Percentiles rank a stretch among this genome's conserved stretches.
Evolutionary conservation across 2,888 invertebrate species (phyloP).

Genomic region (Napeogenes inachia): DNA sequence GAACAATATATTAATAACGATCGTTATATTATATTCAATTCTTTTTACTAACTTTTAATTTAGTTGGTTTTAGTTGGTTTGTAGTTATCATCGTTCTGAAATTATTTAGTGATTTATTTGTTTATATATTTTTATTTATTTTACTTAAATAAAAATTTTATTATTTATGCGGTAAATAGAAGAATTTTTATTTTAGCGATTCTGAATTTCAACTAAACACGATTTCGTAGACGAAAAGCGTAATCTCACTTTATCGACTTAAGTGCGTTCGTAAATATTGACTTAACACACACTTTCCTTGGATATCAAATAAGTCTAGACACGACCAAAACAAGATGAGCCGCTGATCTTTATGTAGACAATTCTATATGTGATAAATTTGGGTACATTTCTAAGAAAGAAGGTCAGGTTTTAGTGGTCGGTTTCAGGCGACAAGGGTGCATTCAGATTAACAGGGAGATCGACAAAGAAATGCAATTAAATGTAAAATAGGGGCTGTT

Average conservation of each 20-base stretch:
- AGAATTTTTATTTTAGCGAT: background rate
- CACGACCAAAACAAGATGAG: slow-evolving; percentile 40
- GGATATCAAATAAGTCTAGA: slow-evolving; percentile 67
- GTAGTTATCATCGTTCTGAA: too few species aligned
- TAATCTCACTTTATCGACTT: slow-evolving; percentile 54
- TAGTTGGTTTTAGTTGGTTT: too few species aligned
- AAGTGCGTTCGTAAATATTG: slow-evolving; percentile 67
- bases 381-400: slow-evolving; percentile 24
- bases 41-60: too few species aligned
- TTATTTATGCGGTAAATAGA: too few species aligned
- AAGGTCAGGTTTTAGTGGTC: slow-evolving; percentile 40
- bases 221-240: slow-evolving; percentile 42
- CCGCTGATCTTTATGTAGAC: slow-evolving; percentile 25
- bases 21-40: too few species aligned
- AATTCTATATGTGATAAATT: slow-evolving; percentile 1
- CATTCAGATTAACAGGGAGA: slow-evolving; percentile 71
- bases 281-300: slow-evolving; percentile 59
- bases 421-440: slow-evolving; percentile 60
- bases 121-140: too few species aligned
- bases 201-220: slow-evolving; percentile 27
- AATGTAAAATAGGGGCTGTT: slow-evolving; percentile 75
- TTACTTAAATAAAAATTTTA: too few species aligned
- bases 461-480: slow-evolving; percentile 78
- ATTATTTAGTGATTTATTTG: too few species aligned
- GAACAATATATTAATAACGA: too few species aligned